These are phyloP conservation scores for Dreissena rostriformis DNA, from an alignment of 1,140 invertebrate genomes.

Conservation along the genomic window DNA sequence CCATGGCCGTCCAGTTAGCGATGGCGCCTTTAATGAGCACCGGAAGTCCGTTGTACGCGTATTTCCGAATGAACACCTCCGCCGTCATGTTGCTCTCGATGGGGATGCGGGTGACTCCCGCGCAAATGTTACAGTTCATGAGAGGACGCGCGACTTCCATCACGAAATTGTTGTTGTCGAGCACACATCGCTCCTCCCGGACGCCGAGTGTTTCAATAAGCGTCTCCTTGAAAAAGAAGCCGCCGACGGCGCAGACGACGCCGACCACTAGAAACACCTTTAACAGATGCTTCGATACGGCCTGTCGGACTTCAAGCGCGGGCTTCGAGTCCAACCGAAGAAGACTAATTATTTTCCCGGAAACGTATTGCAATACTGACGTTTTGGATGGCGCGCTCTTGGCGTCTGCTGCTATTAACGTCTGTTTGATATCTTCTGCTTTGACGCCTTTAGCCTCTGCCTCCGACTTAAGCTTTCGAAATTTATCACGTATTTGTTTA, in stretches of 20 bases:
- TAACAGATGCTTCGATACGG: neutral
- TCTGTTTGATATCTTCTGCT: no score
- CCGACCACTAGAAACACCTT: constrained; percentile 12
- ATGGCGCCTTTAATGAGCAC: constrained; percentile 93
- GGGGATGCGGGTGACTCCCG: constrained; percentile 80
- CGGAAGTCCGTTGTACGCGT: constrained; percentile 89
- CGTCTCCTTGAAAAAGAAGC: constrained; percentile 6
- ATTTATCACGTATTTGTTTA: no score
- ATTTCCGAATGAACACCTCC: constrained; percentile 83
- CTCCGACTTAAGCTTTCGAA: no score
- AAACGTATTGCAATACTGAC: no score
- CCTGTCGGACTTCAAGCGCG: no score
- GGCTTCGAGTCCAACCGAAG: no score
- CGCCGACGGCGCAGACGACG: neutral
- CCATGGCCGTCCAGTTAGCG: constrained; percentile 88
- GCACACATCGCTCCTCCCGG: constrained; percentile 84
- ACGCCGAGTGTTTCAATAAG: neutral
- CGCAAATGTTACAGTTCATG: constrained; percentile 90
- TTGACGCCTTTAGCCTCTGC: no score
- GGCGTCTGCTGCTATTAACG: no score
- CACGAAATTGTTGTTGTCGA: constrained; percentile 91
- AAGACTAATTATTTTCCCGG: no score
- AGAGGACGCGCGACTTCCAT: constrained; percentile 92
- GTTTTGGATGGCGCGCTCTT: no score
- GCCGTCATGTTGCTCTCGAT: constrained; percentile 84